Conservation (phyloP, 2,888 invertebrate species). For the Nymphalis c-album region DNA sequence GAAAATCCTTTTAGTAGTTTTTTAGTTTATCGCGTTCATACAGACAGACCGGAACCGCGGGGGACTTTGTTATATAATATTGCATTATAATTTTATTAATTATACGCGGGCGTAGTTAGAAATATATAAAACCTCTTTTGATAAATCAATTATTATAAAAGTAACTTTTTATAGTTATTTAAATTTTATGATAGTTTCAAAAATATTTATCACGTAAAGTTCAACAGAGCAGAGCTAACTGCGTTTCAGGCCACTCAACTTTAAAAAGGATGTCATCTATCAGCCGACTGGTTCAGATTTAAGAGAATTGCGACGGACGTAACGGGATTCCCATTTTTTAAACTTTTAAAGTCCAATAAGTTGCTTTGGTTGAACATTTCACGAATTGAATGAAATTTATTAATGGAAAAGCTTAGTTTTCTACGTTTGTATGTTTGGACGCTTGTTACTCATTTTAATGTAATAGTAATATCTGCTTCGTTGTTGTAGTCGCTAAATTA, state of each 20-base stretch:
- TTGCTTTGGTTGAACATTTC: not conserved
- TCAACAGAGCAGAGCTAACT: constrained; percentile 2
- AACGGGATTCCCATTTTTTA: constrained; percentile 5
- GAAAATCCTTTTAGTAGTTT: too few relatives aligned
- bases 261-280: constrained; percentile 3
- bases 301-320: constrained; percentile 3
- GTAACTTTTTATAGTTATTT: not conserved
- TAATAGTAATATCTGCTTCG: too few relatives aligned
- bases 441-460: too few relatives aligned
- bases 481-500: too few relatives aligned
- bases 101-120: too few relatives aligned
- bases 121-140: not conserved
- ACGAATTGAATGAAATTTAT: too few relatives aligned
- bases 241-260: constrained; percentile 7
- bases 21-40: too few relatives aligned
- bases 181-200: not conserved
- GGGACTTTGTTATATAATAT: too few relatives aligned
- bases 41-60: too few relatives aligned
- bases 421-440: too few relatives aligned
- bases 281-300: constrained; percentile 1
- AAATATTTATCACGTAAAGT: not conserved
- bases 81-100: too few relatives aligned
- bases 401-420: not conserved
- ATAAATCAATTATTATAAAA: not conserved
- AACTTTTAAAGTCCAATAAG: constrained; percentile 3